Evolutionary conservation across 2,888 invertebrate genomes (phyloP), one percentile per base, ranked within the genome.

Genomic region (Beris morrisii): DNA sequence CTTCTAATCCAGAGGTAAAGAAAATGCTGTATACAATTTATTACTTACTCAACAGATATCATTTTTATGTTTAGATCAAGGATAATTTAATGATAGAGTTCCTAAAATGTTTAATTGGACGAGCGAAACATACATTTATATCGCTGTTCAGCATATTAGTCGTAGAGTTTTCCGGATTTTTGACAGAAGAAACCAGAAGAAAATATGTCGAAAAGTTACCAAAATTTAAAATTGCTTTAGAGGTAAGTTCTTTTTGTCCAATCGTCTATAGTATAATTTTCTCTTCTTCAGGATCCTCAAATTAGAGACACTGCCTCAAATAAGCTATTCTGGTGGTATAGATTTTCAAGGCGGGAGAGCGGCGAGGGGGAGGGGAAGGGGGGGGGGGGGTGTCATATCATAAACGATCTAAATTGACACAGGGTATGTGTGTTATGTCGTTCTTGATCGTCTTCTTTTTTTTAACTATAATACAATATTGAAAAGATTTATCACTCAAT

Each of bases 61-160:
- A 58, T 70, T 78, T 69, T 46, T 69, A 77, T 69, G 75, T 9
- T 7, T 52, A 70, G 67, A 52, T 72, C 82, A 75, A 61, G 71
- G 56, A 58, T 67, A 56, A 67, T 82, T 1, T 28, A 75, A 1
- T 13, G 6, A 13, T 78, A 30, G 82, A 83, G 72, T 31, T 83
- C 0, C 0, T 78, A 1, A 79, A 79, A 71, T 73, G 75, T 15
- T 4, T 74, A 1, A 69, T 73, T 74, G 69, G 83, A 77, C 58
- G 78, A 73, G 71, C 83, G 74, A 56, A 79, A n/a, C 80, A 83
- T 30, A 82, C 84, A 12, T 75, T 82, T 48, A 82, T 83, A 65
- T 82, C 80, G 43, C 76, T 86, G 4, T 75, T 74, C 81, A 31
- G 71, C 83, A 6, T 75, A 85, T 15, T 72, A 76, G 43, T 73